Base-by-base conservation (phyloP, 2,113 vertebrate genomes). In the Labrus mixtus region DNA sequence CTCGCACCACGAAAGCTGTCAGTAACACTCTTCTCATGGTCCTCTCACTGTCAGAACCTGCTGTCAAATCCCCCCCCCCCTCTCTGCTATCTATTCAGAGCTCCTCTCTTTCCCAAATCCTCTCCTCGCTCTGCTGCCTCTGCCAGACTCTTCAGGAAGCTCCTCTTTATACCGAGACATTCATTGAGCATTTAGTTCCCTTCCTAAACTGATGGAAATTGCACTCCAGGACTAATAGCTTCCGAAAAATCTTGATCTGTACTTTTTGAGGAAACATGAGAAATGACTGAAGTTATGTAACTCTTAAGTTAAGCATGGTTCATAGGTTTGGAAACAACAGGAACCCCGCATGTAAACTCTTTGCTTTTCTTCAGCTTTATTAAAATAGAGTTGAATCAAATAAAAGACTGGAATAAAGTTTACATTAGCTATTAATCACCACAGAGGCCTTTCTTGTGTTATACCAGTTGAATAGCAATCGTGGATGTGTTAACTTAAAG, bases 21-120 rank as follows among this genome's bases (percentile, higher is more conserved):
- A 56, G 39, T 54, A 53, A 62, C 79, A 87, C 23, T 83, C 37
- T 23, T 73, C 64, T 67, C 43, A 17, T 50, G 53, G 62, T 53
- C 55, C 76, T 76, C 75, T 87, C 70, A 56, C 65, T 79, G 86
- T 85, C 90, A 73, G 22, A 80, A 80, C 76, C 87, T 89, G 76
- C 79, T 80, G 77, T 82, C 78, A 48, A 8, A 68, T 46, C 77
- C 43, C 46, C 57, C 73, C 73, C 33, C 4, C 13, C 7, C 46
- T 48, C 46, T 17, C 46, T 61, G 46, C 17, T 65, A 23, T 73
- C 39, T 46, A 41, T 43, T 73, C 60, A 53, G 53, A 70, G 76
- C 25, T 15, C 25, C 10, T 59, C 9, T 57, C 23, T 36, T 50
- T 13, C 56, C 45, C 17, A 23, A 68, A 62, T 71, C 53, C 60